Conservation (phyloP, 2,113 vertebrate genomes). For the Callorhinus ursinus region DNA sequence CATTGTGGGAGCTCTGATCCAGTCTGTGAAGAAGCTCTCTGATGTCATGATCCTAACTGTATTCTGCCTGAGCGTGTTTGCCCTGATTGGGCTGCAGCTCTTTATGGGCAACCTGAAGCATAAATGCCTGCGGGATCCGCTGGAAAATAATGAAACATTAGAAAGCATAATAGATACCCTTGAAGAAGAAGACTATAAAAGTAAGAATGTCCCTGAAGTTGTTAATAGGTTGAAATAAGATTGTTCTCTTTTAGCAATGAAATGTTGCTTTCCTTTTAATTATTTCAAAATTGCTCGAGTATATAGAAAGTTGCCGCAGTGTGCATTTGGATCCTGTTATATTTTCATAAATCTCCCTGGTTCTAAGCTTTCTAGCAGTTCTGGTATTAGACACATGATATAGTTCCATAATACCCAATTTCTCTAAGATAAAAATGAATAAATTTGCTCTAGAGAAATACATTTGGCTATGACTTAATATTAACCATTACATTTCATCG, state of each 20-base stretch:
- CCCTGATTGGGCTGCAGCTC: constrained; percentile 95
- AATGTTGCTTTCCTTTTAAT: constrained; percentile 44
- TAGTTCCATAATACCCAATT: background rate
- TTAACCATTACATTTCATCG: background rate
- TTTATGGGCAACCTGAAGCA: constrained; percentile 95
- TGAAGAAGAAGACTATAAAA: constrained; percentile 13
- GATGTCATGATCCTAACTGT: constrained; percentile 99
- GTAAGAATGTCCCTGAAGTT: constrained; percentile 45
- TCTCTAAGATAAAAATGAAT: background rate
- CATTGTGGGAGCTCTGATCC: constrained; percentile 96
- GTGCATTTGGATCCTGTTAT: background rate
- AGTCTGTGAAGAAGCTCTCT: constrained; percentile 97
- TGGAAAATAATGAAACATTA: constrained; percentile 62
- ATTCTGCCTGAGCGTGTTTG: constrained; percentile 99
- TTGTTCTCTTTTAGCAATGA: background rate
- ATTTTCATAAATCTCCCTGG: background rate
- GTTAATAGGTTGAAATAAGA: background rate
- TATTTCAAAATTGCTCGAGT: background rate
- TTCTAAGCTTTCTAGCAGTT: background rate
- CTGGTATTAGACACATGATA: background rate
- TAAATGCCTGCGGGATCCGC: constrained; percentile 89
- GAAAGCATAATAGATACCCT: background rate
- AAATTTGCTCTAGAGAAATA: background rate
- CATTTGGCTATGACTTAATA: background rate
- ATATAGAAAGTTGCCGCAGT: background rate